Percentiles rank a stretch among this genome's conserved stretches.
These are phyloP conservation scores for Hypomecis atomaria DNA, from an alignment of 2,888 invertebrate species.

Conservation along the genomic window DNA sequence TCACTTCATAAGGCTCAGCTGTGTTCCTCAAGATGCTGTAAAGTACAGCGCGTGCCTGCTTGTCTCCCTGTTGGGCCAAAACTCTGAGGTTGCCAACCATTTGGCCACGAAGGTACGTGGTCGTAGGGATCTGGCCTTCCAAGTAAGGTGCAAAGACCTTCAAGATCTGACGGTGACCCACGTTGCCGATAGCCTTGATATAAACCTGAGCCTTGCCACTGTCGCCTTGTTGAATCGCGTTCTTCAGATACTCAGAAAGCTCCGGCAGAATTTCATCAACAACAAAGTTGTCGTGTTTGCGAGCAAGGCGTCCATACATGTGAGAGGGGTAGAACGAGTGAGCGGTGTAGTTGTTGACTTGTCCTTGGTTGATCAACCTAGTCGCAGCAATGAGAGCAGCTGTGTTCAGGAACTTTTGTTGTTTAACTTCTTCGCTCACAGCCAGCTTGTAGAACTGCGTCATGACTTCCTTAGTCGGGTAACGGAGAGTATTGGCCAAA, in stretches of 20 bases:
- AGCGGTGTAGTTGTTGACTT: conserved; percentile 83
- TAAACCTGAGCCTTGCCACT: conserved; percentile 84
- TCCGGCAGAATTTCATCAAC: conserved; percentile 85
- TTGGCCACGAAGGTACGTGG: conserved; percentile 86
- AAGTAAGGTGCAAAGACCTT: conserved; percentile 87
- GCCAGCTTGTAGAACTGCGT: conserved; percentile 85
- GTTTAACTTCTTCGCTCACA: conserved; percentile 78
- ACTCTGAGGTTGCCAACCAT: conserved; percentile 85
- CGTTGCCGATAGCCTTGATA: conserved; percentile 87
- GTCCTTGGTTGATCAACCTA: conserved; percentile 85
- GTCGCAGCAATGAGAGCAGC: conserved; percentile 86
- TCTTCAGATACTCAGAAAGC: conserved; percentile 79
- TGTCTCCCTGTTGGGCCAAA: conserved; percentile 80
- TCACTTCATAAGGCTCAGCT: conserved; percentile 86
- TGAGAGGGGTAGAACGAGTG: conserved; percentile 87
- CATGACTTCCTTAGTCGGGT: conserved; percentile 87
- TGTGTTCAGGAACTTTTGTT: conserved; percentile 80
- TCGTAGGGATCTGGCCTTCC: conserved; percentile 83
- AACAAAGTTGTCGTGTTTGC: conserved; percentile 81
- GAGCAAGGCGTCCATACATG: conserved; percentile 85
- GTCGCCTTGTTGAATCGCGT: conserved; percentile 82
- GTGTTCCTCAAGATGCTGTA: conserved; percentile 88
- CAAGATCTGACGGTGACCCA: conserved; percentile 86
- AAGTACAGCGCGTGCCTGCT: conserved; percentile 82
- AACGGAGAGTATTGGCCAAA: conserved; percentile 81